These are phyloP conservation scores for Julus scandinavius DNA, from an alignment of 2,888 invertebrate genomes.

Conservation along the genomic window DNA sequence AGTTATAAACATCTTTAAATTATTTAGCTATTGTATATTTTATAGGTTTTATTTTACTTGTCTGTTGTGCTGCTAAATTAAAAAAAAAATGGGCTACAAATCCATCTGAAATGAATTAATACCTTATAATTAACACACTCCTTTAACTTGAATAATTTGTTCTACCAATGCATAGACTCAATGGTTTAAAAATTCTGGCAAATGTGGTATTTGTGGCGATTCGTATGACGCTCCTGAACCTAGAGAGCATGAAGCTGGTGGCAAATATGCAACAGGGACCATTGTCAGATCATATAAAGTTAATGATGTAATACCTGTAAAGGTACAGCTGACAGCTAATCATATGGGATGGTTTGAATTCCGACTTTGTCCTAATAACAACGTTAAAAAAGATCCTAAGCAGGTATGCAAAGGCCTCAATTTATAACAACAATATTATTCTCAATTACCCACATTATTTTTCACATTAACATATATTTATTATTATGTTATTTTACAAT, in stretches of 20 bases:
- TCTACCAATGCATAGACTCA: conserved; percentile 58
- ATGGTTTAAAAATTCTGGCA: conserved; percentile 69
- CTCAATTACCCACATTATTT: too few species aligned
- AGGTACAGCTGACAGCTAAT: conserved; percentile 51
- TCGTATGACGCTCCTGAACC: conserved; percentile 69
- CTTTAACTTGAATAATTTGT: not conserved
- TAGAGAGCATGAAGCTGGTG: conserved; percentile 64
- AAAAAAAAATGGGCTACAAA: too few species aligned
- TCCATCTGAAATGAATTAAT: too few species aligned
- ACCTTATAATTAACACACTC: too few species aligned
- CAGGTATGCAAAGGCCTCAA: conserved; percentile 1
- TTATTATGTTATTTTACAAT: not conserved
- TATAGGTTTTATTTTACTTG: too few species aligned
- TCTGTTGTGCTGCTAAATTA: too few species aligned
- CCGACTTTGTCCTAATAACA: conserved; percentile 55
- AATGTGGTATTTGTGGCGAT: conserved; percentile 92
- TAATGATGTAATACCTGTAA: not conserved
- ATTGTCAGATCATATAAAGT: conserved; percentile 62
- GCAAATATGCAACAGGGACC: conserved; percentile 63
- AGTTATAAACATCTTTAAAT: too few species aligned
- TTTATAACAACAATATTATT: not conserved
- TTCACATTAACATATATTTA: too few species aligned
- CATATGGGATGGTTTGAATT: conserved; percentile 55
- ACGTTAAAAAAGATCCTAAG: conserved; percentile 26
- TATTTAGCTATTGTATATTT: too few species aligned